phyloP scores from a whole-genome alignment of 2,888 invertebrate genomes.

The Phyto melanocephala region DNA sequence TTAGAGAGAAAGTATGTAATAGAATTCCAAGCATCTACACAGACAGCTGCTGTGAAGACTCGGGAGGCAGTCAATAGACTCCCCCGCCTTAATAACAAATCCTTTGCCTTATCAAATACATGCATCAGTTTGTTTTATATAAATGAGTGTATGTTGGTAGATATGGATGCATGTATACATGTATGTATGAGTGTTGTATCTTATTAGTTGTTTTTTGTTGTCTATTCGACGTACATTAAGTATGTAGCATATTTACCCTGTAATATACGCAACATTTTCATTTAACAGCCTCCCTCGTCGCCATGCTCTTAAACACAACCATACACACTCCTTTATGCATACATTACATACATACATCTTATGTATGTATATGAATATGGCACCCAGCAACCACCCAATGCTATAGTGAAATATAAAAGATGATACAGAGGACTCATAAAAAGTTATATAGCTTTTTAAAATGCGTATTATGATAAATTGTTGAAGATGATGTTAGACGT shows the following conservation, averaged over 20 bases:
- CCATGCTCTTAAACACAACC: not conserved
- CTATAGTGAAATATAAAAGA: conserved; percentile 8
- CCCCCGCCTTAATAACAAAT: not conserved
- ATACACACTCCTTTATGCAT: not conserved
- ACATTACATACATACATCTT: not conserved
- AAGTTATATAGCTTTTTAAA: conserved; percentile 55
- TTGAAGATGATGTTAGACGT: conserved; percentile 31
- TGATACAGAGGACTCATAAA: conserved; percentile 39
- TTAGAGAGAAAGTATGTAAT: conserved; percentile 63
- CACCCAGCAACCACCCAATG: not conserved
- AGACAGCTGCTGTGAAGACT: not conserved
- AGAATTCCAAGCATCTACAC: conserved; percentile 33
- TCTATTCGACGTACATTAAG: conserved; percentile 43
- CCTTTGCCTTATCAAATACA: not conserved
- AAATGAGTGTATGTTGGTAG: not conserved
- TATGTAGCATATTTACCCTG: conserved; percentile 73
- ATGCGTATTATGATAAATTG: conserved; percentile 62
- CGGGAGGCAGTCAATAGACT: not conserved
- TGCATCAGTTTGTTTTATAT: too few relatives aligned
- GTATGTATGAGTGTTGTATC: conserved; percentile 24
- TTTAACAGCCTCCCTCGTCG: conserved; percentile 1
- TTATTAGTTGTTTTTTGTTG: conserved; percentile 33
- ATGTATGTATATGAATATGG: not conserved
- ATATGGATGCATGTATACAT: not conserved
- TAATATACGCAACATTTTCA: conserved; percentile 24